Evolutionary conservation across 2,888 invertebrate species (phyloP).

Genomic region (Monopis laevigella): DNA sequence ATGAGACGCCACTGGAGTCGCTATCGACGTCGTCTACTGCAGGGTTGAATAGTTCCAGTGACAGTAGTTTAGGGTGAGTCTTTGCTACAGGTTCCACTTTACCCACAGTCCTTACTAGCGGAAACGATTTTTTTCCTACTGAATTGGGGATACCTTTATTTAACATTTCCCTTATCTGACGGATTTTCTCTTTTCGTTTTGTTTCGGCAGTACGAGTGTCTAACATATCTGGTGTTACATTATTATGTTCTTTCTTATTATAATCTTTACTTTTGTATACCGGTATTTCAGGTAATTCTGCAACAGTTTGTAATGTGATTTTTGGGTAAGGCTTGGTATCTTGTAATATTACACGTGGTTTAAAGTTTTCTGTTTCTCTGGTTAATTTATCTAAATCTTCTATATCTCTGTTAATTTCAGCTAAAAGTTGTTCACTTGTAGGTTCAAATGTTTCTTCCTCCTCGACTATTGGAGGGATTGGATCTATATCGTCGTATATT

Average conservation of each 20-base stretch:
- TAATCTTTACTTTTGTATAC: conserved; percentile 55
- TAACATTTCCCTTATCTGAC: conserved; percentile 76
- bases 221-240: conserved; percentile 42
- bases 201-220: conserved; percentile 59
- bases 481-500: conserved; percentile 48
- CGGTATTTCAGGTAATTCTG: conserved; percentile 71
- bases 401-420: conserved; percentile 57
- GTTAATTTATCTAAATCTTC: conserved; percentile 61
- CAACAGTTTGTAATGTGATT: conserved; percentile 69
- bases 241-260: conserved; percentile 29
- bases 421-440: conserved; percentile 41
- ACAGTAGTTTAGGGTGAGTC: conserved; percentile 78
- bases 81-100: conserved; percentile 71
- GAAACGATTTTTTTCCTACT: conserved; percentile 59
- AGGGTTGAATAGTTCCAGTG: conserved; percentile 87
- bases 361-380: conserved; percentile 48
- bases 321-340: conserved; percentile 62
- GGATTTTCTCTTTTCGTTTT: conserved; percentile 70
- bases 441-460: conserved; percentile 42
- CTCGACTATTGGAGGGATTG: conserved; percentile 54
- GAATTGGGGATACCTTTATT: conserved; percentile 73
- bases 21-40: conserved; percentile 92
- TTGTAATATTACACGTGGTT: conserved; percentile 51
- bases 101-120: conserved; percentile 74
- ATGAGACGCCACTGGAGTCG: conserved; percentile 87